Conservation (phyloP, 2,888 invertebrate genomes). For the Rhingia campestris region DNA sequence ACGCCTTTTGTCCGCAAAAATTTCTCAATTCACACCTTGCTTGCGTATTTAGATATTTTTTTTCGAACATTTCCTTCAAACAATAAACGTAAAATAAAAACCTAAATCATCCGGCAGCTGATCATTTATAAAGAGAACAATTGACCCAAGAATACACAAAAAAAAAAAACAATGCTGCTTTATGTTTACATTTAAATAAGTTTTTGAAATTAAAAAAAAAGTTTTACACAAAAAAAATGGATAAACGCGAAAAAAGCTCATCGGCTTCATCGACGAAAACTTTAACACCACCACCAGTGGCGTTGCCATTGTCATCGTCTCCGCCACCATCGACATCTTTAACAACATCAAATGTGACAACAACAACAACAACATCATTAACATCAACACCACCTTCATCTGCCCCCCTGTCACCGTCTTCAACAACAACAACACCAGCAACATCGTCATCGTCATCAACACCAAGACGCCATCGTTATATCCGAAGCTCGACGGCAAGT, state of each 20-base stretch:
- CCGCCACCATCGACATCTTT: conserved; percentile 73
- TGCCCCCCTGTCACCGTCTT: conserved; percentile 51
- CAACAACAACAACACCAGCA: conserved; percentile 60
- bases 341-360: conserved; percentile 49
- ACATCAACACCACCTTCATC: conserved; percentile 58
- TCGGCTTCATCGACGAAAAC: conserved; percentile 49
- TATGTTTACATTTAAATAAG: conserved; percentile 43
- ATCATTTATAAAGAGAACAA: conserved; percentile 29
- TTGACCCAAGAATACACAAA: background rate
- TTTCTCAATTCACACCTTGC: background rate
- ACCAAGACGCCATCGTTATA: conserved; percentile 88
- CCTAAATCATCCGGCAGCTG: background rate
- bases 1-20: background rate
- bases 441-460: conserved; percentile 79
- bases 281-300: conserved; percentile 65
- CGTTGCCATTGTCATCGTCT: conserved; percentile 40
- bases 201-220: conserved; percentile 36
- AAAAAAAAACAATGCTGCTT: conserved; percentile 28
- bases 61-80: background rate
- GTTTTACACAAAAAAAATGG: conserved; percentile 43
- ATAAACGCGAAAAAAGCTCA: conserved; percentile 70
- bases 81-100: background rate
- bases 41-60: background rate
- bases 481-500: conserved; percentile 90
- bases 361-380: conserved; percentile 49